Conservation (phyloP, 2,797 vertebrate genomes). For the Vespertilio murinus region DNA sequence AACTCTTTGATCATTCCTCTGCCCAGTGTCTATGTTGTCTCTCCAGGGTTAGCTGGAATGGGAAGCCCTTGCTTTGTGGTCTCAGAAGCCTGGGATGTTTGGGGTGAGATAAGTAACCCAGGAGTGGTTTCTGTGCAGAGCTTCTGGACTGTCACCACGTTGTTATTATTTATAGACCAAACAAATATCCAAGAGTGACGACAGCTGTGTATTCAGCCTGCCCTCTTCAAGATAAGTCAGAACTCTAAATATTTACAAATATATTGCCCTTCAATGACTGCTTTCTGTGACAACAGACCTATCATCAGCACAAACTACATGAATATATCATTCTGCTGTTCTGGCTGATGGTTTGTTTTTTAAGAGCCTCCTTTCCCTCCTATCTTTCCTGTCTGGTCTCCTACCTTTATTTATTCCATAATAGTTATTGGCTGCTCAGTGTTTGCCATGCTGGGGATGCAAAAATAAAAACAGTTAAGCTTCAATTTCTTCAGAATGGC, state of each 20-base stretch:
- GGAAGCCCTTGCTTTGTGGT: background rate
- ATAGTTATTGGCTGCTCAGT: background rate
- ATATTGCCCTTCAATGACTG: background rate
- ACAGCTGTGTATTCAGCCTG: background rate
- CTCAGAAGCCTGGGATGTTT: background rate
- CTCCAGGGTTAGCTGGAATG: background rate
- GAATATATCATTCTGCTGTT: slow-evolving; percentile 10
- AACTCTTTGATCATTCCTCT: background rate
- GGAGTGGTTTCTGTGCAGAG: background rate
- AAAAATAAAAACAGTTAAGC: background rate
- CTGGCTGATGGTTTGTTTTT: background rate
- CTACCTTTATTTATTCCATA: background rate
- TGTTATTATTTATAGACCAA: slow-evolving; percentile 37
- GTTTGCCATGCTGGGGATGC: background rate
- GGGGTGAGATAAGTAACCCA: background rate
- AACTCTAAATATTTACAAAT: slow-evolving; percentile 47
- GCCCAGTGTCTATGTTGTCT: background rate
- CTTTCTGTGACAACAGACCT: background rate
- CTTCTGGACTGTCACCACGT: background rate
- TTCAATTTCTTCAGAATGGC: background rate
- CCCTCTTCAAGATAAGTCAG: slow-evolving; percentile 41
- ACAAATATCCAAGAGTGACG: background rate
- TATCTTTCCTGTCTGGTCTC: background rate
- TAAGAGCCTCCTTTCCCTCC: background rate
- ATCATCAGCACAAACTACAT: background rate